A percentile compares a stretch with the other conserved stretches of the same genome.
Evolutionary conservation across 2,888 invertebrate species (phyloP).

Genomic region (Melitaea athalia): DNA sequence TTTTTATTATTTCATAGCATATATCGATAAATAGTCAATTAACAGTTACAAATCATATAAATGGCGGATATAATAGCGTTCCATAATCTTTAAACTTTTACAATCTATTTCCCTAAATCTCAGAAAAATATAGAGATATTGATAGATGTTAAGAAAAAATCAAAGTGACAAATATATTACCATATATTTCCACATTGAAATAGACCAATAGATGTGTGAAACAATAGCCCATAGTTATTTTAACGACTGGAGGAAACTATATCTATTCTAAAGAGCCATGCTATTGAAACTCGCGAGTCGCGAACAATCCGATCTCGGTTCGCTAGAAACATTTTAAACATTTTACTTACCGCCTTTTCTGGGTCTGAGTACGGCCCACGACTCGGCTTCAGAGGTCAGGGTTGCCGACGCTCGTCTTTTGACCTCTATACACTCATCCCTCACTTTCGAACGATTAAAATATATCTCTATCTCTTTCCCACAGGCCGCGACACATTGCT

Average conservation of each 20-base stretch:
- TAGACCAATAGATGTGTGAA: conserved; percentile 41
- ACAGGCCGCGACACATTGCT: conserved; percentile 79
- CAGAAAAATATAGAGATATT: not conserved
- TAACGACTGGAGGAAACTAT: conserved; percentile 53
- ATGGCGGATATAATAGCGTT: too few relatives aligned
- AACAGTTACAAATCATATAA: too few relatives aligned
- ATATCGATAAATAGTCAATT: too few relatives aligned
- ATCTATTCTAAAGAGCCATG: conserved; percentile 46
- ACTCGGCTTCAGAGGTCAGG: conserved; percentile 74
- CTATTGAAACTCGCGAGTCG: conserved; percentile 48
- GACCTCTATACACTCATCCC: conserved; percentile 65
- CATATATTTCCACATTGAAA: conserved; percentile 36
- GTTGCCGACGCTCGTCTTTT: conserved; percentile 80
- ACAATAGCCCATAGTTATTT: conserved; percentile 51
- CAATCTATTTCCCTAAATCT: too few relatives aligned
- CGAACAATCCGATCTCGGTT: conserved; percentile 46
- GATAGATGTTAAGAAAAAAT: not conserved
- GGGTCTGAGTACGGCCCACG: conserved; percentile 66
- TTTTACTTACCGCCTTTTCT: conserved; percentile 42
- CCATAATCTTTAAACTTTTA: too few relatives aligned
- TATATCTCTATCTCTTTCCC: conserved; percentile 54
- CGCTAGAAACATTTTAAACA: conserved; percentile 44
- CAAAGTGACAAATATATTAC: conserved; percentile 24
- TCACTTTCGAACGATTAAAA: conserved; percentile 51
- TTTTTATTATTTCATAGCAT: not conserved